These are phyloP conservation scores for Suricata suricatta DNA, from an alignment of 2,113 vertebrate genomes.

Conservation along the genomic window DNA sequence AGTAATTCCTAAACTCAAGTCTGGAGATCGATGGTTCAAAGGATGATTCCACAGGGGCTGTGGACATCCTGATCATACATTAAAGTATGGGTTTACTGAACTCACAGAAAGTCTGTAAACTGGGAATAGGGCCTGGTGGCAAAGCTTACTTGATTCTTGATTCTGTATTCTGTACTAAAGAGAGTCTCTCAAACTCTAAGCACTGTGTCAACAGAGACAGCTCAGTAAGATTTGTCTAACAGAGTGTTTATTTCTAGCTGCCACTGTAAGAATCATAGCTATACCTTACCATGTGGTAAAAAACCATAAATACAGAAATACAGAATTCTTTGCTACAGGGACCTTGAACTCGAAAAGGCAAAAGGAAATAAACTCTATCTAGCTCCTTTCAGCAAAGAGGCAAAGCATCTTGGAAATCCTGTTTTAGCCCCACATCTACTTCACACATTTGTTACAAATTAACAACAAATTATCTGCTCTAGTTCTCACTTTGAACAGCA, in stretches of 20 bases:
- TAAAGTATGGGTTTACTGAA: not conserved
- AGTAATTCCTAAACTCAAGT: not conserved
- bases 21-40: not conserved
- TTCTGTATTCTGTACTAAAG: not conserved
- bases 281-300: not conserved
- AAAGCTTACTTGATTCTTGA: not conserved
- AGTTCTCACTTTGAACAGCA: slow-evolving; percentile 34
- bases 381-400: not conserved
- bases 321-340: not conserved
- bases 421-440: not conserved
- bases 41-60: not conserved
- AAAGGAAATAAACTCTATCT: not conserved
- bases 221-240: not conserved
- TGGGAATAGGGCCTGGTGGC: not conserved
- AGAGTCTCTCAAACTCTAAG: not conserved
- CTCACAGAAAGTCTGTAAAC: not conserved
- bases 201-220: not conserved
- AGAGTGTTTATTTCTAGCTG: not conserved
- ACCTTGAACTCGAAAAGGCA: not conserved
- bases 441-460: slow-evolving; percentile 35
- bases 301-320: not conserved
- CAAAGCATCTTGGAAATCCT: slow-evolving; percentile 12
- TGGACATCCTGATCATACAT: not conserved
- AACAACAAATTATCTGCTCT: slow-evolving; percentile 48
- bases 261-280: not conserved